These are phyloP conservation scores for Thymelicus lineola DNA, from an alignment of 2,888 invertebrate species.

Conservation along the genomic window DNA sequence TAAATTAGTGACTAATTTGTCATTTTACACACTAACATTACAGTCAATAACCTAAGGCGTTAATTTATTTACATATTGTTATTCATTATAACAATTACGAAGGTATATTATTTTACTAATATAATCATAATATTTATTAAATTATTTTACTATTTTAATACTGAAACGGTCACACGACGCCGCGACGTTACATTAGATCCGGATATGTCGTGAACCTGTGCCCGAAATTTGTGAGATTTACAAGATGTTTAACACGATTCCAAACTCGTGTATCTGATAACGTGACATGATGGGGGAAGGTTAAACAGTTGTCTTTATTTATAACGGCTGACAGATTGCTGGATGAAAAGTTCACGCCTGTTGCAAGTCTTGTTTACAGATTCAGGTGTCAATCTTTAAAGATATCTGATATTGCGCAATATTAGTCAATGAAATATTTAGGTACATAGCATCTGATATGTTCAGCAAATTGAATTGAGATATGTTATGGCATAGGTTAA, in stretches of 20 bases:
- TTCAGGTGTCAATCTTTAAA: not conserved
- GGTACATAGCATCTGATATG: too few species aligned
- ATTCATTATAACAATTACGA: too few species aligned
- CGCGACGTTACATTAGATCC: not conserved
- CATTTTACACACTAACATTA: too few species aligned
- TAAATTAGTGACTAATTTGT: too few species aligned
- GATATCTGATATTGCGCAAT: not conserved
- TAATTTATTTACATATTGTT: too few species aligned
- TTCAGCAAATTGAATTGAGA: too few species aligned
- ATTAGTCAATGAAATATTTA: not conserved
- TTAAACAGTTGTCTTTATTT: constrained; percentile 1
- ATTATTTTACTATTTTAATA: too few species aligned
- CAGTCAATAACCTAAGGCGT: too few species aligned
- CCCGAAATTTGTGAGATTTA: not conserved
- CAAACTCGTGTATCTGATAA: constrained; percentile 16
- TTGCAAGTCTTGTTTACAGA: not conserved
- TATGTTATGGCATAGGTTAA: too few species aligned
- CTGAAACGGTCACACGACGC: too few species aligned
- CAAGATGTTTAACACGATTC: constrained; percentile 4
- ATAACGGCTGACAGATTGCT: not conserved
- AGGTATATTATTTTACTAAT: too few species aligned
- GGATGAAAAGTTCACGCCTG: not conserved
- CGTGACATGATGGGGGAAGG: constrained; percentile 1
- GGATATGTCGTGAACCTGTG: not conserved
- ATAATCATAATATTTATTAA: too few species aligned